A percentile compares a stretch with the other conserved stretches of the same genome.
phyloP scores from a whole-genome alignment of 2,113 vertebrate genomes.

The Arenaria interpres region DNA sequence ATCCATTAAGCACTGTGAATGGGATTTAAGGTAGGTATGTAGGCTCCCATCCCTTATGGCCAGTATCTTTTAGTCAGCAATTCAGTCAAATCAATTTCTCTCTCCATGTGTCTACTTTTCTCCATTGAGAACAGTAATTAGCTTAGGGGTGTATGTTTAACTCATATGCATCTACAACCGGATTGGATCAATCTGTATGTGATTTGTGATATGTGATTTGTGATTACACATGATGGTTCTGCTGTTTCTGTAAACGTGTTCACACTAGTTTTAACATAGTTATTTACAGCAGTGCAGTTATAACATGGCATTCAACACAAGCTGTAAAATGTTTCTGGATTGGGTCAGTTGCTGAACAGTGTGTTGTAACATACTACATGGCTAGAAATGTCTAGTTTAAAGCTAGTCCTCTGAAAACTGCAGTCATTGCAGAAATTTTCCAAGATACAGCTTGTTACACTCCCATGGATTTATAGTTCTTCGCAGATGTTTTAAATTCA shows the following conservation, averaged over 20 bases:
- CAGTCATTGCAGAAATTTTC: neutral
- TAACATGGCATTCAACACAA: neutral
- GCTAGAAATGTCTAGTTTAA: neutral
- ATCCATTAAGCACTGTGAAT: neutral
- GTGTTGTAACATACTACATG: neutral
- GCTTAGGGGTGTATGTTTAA: neutral
- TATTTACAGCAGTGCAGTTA: neutral
- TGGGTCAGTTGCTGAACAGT: neutral
- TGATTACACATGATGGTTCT: neutral
- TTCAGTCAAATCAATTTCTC: neutral
- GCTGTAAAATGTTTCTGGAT: neutral
- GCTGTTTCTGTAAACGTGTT: neutral
- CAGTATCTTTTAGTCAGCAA: neutral
- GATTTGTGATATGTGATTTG: too few species aligned
- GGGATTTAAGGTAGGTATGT: neutral
- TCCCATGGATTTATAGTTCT: neutral
- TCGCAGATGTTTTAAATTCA: neutral
- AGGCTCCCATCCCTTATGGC: neutral
- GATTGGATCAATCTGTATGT: neutral
- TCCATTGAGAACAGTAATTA: neutral
- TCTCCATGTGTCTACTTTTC: neutral
- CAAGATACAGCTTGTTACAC: neutral
- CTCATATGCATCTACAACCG: neutral
- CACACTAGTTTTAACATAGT: neutral
- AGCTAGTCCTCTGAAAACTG: neutral